These are phyloP conservation scores for Clarias laeviceps DNA, from an alignment of 2,797 vertebrate species.

Conservation along the genomic window DNA sequence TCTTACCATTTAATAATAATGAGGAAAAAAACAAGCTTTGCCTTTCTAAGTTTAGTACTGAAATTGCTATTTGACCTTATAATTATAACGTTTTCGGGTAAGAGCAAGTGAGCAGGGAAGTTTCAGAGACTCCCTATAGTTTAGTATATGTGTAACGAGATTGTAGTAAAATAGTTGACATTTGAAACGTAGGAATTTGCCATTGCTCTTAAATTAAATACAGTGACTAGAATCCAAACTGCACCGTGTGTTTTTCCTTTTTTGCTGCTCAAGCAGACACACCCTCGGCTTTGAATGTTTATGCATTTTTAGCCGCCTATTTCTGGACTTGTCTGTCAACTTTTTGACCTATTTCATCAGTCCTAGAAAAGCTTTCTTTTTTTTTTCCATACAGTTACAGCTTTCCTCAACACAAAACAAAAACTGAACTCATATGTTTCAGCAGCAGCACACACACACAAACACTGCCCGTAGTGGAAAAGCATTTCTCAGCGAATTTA, in stretches of 20 bases:
- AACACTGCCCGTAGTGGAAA: conserved; percentile 26
- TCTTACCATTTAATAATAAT: conserved; percentile 3
- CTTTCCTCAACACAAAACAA: conserved; percentile 8
- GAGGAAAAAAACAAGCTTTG: not conserved
- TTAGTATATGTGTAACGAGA: conserved; percentile 1
- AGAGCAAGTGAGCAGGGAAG: conserved; percentile 16
- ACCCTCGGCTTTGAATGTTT: conserved; percentile 36
- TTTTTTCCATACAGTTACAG: not conserved
- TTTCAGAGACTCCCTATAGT: conserved; percentile 7
- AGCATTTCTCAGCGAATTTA: conserved; percentile 15
- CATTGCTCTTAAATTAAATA: conserved; percentile 1
- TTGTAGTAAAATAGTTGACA: conserved; percentile 7
- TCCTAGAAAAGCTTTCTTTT: conserved; percentile 19
- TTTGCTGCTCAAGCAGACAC: conserved; percentile 26
- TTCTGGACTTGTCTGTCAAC: conserved; percentile 43
- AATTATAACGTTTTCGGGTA: conserved; percentile 6
- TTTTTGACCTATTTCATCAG: conserved; percentile 38
- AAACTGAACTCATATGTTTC: conserved; percentile 3
- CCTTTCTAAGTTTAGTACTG: not conserved
- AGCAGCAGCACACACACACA: conserved; percentile 7
- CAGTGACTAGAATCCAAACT: conserved; percentile 26
- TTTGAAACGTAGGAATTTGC: conserved; percentile 12
- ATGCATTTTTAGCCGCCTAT: conserved; percentile 40
- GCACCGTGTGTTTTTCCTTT: conserved; percentile 33
- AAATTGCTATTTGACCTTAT: conserved; percentile 4